phyloP scores from a whole-genome alignment of 1,140 invertebrate genomes.

The Diprion similis region DNA sequence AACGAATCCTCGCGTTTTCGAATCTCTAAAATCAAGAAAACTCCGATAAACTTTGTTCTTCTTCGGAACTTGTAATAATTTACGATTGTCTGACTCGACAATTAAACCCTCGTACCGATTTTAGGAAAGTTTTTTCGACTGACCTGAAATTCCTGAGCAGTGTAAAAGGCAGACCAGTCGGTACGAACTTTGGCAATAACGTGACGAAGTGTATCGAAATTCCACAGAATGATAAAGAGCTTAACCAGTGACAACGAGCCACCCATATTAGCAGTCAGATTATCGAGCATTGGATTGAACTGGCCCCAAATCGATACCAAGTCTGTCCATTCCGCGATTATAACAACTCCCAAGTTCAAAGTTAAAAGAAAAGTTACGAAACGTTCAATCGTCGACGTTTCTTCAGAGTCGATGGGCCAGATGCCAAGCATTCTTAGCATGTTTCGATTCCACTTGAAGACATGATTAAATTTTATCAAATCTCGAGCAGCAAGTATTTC shows the following conservation, averaged over 20 bases:
- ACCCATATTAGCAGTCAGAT: not conserved
- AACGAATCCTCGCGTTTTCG: too few relatives aligned
- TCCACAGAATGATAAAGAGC: not conserved
- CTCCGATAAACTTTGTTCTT: too few relatives aligned
- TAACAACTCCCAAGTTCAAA: not conserved
- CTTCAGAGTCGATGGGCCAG: not conserved
- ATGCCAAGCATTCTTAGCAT: not conserved
- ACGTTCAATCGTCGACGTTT: not conserved
- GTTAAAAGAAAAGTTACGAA: not conserved
- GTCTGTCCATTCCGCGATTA: not conserved
- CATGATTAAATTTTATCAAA: not conserved
- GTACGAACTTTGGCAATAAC: not conserved
- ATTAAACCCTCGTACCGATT: too few relatives aligned
- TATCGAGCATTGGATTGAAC: not conserved
- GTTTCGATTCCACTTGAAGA: not conserved
- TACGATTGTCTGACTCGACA: too few relatives aligned
- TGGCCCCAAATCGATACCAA: not conserved
- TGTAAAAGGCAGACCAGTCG: not conserved
- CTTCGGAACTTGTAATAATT: too few relatives aligned
- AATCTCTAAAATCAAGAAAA: too few relatives aligned
- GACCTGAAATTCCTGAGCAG: not conserved
- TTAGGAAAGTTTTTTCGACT: not conserved
- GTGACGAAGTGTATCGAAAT: not conserved
- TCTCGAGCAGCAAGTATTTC: not conserved
- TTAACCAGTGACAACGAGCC: not conserved